Conservation (phyloP, 2,888 invertebrate genomes). For the Melanchra persicariae region DNA sequence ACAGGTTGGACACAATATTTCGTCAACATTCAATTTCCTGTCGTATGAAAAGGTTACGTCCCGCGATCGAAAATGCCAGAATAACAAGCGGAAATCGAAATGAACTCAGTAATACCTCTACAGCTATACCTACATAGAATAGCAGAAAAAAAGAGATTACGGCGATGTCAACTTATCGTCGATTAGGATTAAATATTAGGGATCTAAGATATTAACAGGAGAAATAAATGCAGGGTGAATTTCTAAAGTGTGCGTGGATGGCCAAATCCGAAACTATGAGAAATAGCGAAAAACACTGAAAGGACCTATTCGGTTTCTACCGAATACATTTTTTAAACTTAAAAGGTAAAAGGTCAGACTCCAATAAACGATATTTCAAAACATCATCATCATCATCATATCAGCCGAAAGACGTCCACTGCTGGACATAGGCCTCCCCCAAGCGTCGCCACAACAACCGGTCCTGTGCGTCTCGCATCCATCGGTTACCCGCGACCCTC, state of each 20-base stretch:
- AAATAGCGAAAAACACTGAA: too few species aligned
- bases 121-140: conserved; percentile 6
- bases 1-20: conserved; percentile 72
- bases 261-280: too few species aligned
- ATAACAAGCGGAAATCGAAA: conserved; percentile 80
- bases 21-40: conserved; percentile 83
- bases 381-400: too few species aligned
- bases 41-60: conserved; percentile 75
- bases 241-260: too few species aligned
- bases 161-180: conserved; percentile 8
- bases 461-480: too few species aligned
- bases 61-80: conserved; percentile 75
- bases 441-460: too few species aligned
- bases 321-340: not conserved
- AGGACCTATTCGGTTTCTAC: not conserved
- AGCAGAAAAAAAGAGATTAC: conserved; percentile 30
- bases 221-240: not conserved
- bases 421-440: too few species aligned
- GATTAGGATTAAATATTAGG: conserved; percentile 6
- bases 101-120: conserved; percentile 59
- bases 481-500: too few species aligned
- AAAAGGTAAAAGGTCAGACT: not conserved
- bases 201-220: not conserved
- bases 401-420: too few species aligned
- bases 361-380: conserved; percentile 2